Conservation (phyloP, 2,888 invertebrate species). For the Tachina lurida region DNA sequence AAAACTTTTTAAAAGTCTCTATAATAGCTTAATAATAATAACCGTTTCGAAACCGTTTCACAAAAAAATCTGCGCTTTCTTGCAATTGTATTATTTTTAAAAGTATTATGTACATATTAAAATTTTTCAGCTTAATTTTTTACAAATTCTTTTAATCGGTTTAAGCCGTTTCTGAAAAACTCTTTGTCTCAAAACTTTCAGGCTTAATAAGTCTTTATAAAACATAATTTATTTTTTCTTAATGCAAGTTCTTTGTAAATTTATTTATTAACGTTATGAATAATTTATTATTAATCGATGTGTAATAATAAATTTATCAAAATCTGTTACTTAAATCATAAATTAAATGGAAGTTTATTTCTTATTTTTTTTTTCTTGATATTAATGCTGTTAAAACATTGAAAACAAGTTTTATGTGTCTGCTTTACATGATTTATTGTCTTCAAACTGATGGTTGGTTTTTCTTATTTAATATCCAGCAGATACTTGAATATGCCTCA, state of each 20-base stretch:
- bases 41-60: no score
- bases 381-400: slow-evolving; percentile 2
- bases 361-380: no score
- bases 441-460: slow-evolving; percentile 16
- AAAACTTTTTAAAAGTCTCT: no score
- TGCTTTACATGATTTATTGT: slow-evolving; percentile 36
- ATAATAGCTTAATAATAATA: no score
- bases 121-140: no score
- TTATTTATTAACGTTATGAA: slow-evolving; percentile 31
- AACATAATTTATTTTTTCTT: no score
- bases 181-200: background rate
- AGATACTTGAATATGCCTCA: slow-evolving; percentile 30
- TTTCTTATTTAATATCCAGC: slow-evolving; percentile 16
- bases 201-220: background rate
- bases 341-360: slow-evolving; percentile 21
- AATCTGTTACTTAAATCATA: slow-evolving; percentile 32
- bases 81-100: no score
- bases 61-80: no score
- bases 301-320: slow-evolving; percentile 46
- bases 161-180: no score
- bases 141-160: no score
- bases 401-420: slow-evolving; percentile 57
- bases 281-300: slow-evolving; percentile 36
- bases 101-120: no score
- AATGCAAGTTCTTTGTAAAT: slow-evolving; percentile 3